These are phyloP conservation scores for Aproaerema taeniolella DNA, from an alignment of 2,888 invertebrate species.

Conservation along the genomic window DNA sequence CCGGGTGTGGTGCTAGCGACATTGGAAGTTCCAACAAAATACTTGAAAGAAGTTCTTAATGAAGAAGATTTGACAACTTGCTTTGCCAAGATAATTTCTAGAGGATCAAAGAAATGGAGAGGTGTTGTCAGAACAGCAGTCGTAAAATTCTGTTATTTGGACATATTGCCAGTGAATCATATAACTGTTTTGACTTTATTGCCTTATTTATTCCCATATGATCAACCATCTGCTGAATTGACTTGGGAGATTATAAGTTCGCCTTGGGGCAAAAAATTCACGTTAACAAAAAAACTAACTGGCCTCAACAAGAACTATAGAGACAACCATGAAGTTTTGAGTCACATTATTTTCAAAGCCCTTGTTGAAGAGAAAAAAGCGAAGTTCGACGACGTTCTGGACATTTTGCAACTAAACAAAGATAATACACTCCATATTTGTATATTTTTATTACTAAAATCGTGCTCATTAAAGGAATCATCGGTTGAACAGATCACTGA, in stretches of 20 bases:
- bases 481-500: constrained; percentile 49
- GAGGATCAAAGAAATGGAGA: constrained; percentile 54
- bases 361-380: constrained; percentile 42
- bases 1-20: constrained; percentile 77
- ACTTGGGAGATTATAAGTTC: constrained; percentile 52
- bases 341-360: constrained; percentile 44
- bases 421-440: constrained; percentile 47
- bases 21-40: constrained; percentile 58
- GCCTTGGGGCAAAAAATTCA: constrained; percentile 52
- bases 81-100: constrained; percentile 71
- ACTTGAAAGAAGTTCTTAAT: constrained; percentile 57
- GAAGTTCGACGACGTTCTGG: constrained; percentile 42
- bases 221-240: constrained; percentile 39
- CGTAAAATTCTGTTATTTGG: constrained; percentile 60
- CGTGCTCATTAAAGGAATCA: constrained; percentile 51
- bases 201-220: constrained; percentile 79
- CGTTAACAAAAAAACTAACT: constrained; percentile 33
- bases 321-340: constrained; percentile 38
- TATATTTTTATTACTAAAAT: constrained; percentile 61
- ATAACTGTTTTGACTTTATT: constrained; percentile 77
- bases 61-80: constrained; percentile 58
- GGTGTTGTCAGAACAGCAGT: constrained; percentile 55
- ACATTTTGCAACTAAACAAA: constrained; percentile 43
- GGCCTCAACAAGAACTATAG: constrained; percentile 30
- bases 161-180: constrained; percentile 68